Conservation (phyloP, 2,888 invertebrate genomes). For the Argyresthia albistria region DNA sequence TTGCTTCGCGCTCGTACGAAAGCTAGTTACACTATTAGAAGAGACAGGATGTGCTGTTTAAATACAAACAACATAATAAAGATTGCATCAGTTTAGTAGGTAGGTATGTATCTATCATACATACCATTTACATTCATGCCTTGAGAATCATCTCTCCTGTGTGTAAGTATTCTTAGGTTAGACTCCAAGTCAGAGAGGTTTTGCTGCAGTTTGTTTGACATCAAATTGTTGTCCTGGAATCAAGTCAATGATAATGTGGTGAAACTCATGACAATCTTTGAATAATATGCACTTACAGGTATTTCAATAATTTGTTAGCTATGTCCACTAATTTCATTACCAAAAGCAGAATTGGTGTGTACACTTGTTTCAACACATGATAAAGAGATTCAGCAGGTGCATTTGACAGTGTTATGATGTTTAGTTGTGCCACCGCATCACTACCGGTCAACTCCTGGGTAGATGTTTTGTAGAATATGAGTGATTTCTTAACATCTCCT, state of each 20-base stretch:
- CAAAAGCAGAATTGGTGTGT: conserved; percentile 44
- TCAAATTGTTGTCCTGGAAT: conserved; percentile 45
- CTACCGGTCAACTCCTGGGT: conserved; percentile 29
- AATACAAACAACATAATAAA: too few species aligned
- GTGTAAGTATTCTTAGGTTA: conserved; percentile 48
- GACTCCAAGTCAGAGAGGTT: conserved; percentile 51
- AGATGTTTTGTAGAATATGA: conserved; percentile 54
- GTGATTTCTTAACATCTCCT: conserved; percentile 33
- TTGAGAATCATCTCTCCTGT: conserved; percentile 31
- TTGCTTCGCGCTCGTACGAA: too few species aligned
- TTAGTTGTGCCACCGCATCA: conserved; percentile 37
- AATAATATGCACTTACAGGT: neutral
- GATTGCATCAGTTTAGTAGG: too few species aligned
- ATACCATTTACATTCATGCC: conserved; percentile 40
- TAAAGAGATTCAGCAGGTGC: conserved; percentile 55
- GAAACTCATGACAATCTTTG: neutral
- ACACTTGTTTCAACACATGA: conserved; percentile 52
- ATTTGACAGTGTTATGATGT: conserved; percentile 46
- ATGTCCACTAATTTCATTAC: conserved; percentile 24
- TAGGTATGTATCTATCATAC: too few species aligned
- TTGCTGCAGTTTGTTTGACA: conserved; percentile 54
- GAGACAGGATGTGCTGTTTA: too few species aligned
- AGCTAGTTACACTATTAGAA: neutral
- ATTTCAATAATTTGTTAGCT: neutral
- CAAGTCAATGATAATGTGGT: neutral